Base-by-base conservation (phyloP, 2,113 vertebrate genomes). In the Echinops telfairi region DNA sequence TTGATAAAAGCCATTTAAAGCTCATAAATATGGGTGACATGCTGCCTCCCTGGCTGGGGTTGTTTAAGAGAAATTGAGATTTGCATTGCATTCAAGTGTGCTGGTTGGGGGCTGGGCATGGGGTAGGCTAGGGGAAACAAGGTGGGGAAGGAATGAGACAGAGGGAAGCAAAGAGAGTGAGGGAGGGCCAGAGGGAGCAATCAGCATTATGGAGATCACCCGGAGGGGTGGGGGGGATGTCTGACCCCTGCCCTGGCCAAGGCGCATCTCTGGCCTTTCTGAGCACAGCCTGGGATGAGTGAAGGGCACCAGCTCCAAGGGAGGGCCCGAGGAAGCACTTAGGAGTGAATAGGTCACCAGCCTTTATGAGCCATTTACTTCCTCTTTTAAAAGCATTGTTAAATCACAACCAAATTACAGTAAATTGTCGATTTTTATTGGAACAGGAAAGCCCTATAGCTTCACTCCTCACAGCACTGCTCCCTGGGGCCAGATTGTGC, bases 1-100 rank as follows among this genome's bases (percentile, higher is more conserved):
- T 98, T 97, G 97, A 98, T 98, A 98, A 98, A 98, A 98, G 96
- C 97, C 97, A 98, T 98, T 98, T 98, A 98, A 96, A 97, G 97
- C 98, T 98, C 97, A 98, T 98, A 98, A 98, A 98, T 98, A 98
- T 98, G 97, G 97, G 97, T 97, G 97, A 97, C 97, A 96, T 33
- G 89, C 96, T 97, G 96, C 97, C 95, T 97, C 86, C 90, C 97
- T 19, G 47, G 85, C 97, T 96, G 62, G 19, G 90, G 92, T 96
- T 97, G 88, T 62, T 97, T 97, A 95, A 97, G 38, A 40, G 93
- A 97, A 94, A 92, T 40, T 78, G 94, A 89, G 92, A 97, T 98
- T 97, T 97, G 97, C 97, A 96, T 98, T 97, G 81, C 90, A 94
- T 97, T 97, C 97, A 97, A 91, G 60, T 96, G 96, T 97, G 96